A percentile compares a stretch with the other conserved stretches of the same genome.
These are phyloP conservation scores for Agriopis marginaria DNA, from an alignment of 2,888 invertebrate genomes.

Conservation along the genomic window DNA sequence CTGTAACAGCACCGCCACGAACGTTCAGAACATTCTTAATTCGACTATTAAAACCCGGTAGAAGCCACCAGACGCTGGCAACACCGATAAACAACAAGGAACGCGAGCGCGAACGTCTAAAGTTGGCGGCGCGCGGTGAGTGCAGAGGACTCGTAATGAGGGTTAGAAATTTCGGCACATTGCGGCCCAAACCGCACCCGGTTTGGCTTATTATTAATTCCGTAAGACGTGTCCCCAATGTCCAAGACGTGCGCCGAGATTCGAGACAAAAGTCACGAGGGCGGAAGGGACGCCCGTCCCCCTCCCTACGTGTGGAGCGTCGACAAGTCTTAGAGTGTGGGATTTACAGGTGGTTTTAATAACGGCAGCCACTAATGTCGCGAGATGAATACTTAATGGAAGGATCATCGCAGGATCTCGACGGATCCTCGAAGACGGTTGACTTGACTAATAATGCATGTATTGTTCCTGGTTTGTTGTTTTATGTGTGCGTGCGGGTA, in stretches of 20 bases:
- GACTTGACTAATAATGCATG: slow-evolving; percentile 65
- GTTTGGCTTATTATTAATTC: slow-evolving; percentile 87
- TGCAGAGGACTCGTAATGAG: slow-evolving; percentile 84
- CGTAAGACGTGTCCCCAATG: slow-evolving; percentile 87
- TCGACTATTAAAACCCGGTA: slow-evolving; percentile 79
- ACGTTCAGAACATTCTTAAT: slow-evolving; percentile 77
- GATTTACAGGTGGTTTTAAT: slow-evolving; percentile 87
- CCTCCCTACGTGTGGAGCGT: slow-evolving; percentile 76
- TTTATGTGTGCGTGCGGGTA: slow-evolving; percentile 22
- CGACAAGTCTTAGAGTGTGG: slow-evolving; percentile 72
- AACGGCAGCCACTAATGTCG: slow-evolving; percentile 83
- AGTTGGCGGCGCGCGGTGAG: slow-evolving; percentile 81
- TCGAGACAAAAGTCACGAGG: slow-evolving; percentile 85
- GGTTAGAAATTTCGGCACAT: slow-evolving; percentile 85
- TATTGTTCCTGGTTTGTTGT: slow-evolving; percentile 44
- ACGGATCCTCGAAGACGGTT: slow-evolving; percentile 63
- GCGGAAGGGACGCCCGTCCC: slow-evolving; percentile 74
- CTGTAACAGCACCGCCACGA: slow-evolving; percentile 53
- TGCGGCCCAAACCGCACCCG: slow-evolving; percentile 83
- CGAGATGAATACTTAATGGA: slow-evolving; percentile 85
- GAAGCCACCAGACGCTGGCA: slow-evolving; percentile 78
- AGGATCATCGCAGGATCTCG: slow-evolving; percentile 68
- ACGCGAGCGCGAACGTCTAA: slow-evolving; percentile 78
- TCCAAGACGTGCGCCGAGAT: slow-evolving; percentile 86
- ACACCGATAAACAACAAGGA: slow-evolving; percentile 81